Conservation (phyloP, 2,113 vertebrate genomes). For the Alethe diademata region DNA sequence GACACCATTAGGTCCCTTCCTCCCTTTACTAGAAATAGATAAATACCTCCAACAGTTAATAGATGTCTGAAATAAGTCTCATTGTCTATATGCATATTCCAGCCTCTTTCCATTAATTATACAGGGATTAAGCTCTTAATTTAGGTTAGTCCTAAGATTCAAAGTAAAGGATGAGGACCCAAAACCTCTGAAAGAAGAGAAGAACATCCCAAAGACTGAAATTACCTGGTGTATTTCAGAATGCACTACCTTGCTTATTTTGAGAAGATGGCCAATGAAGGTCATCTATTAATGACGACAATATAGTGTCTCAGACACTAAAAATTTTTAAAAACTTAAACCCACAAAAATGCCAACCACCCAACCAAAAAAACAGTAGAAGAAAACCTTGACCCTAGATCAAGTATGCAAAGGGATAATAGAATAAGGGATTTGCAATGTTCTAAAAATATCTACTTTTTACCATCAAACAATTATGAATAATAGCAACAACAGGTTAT, state of each 20-base stretch:
- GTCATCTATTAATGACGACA: neutral
- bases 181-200: neutral
- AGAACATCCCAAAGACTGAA: neutral
- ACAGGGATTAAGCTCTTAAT: neutral
- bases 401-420: neutral
- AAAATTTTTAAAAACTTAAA: neutral
- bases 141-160: neutral
- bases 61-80: neutral
- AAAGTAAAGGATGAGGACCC: neutral
- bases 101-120: neutral
- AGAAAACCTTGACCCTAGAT: neutral
- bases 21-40: neutral
- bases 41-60: neutral
- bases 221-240: neutral
- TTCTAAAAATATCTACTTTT: neutral
- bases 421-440: neutral
- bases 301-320: neutral
- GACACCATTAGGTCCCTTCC: neutral
- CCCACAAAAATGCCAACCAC: no score
- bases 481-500: neutral
- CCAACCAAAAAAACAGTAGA: neutral
- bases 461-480: neutral
- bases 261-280: neutral
- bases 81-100: neutral
- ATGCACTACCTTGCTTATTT: neutral